These are phyloP conservation scores for Lacanobia oleracea DNA, from an alignment of 2,888 invertebrate genomes.

Conservation along the genomic window DNA sequence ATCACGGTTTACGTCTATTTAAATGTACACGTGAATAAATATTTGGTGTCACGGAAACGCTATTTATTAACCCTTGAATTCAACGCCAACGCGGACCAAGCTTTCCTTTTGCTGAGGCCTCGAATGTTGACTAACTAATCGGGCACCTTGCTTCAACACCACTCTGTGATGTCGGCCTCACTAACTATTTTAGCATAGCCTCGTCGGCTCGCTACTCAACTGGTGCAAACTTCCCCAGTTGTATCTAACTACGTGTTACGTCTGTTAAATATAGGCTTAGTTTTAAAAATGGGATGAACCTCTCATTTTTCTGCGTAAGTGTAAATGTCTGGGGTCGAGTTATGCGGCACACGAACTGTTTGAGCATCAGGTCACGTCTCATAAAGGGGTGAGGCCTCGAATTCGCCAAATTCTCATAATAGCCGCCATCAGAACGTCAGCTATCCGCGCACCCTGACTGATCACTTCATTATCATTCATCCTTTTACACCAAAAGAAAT, in stretches of 20 bases:
- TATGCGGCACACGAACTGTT: constrained; percentile 76
- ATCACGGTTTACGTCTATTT: constrained; percentile 57
- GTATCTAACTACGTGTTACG: constrained; percentile 17
- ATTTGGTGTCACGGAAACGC: constrained; percentile 45
- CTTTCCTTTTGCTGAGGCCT: constrained; percentile 47
- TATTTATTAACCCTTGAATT: constrained; percentile 49
- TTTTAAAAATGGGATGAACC: constrained; percentile 55
- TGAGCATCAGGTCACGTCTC: constrained; percentile 80
- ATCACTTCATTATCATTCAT: constrained; percentile 79
- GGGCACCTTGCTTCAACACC: constrained; percentile 44
- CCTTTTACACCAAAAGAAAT: constrained; percentile 41
- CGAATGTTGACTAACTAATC: constrained; percentile 52
- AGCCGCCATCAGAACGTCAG: constrained; percentile 78
- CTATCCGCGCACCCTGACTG: constrained; percentile 66
- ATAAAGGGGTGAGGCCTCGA: constrained; percentile 84
- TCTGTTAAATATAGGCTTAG: constrained; percentile 31
- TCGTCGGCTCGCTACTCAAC: constrained; percentile 23
- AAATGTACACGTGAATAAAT: constrained; percentile 54
- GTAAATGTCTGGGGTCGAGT: constrained; percentile 64
- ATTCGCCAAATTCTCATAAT: constrained; percentile 84
- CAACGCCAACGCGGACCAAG: constrained; percentile 21
- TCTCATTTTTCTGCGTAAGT: constrained; percentile 61
- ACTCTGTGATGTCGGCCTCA: constrained; percentile 37
- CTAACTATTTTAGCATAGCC: constrained; percentile 51
- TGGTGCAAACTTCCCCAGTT: constrained; percentile 23